Conservation (phyloP, 2,888 invertebrate species). For the Cataglyphis albicans region DNA sequence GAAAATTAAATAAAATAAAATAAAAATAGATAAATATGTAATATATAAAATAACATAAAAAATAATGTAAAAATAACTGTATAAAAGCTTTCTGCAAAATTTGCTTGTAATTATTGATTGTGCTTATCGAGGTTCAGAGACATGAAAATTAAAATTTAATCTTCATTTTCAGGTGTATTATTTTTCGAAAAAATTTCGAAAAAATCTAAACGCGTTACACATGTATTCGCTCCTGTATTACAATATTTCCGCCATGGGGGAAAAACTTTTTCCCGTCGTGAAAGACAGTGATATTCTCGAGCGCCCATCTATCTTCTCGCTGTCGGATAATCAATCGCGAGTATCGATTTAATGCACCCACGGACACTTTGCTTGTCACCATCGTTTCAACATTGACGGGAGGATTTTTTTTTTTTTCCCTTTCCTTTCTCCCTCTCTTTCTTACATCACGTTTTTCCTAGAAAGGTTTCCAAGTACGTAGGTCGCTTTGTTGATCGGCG, state of each 20-base stretch:
- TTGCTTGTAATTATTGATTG: background rate
- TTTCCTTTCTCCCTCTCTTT: constrained; percentile 6
- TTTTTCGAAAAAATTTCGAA: background rate
- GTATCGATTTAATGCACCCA: constrained; percentile 50
- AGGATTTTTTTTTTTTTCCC: constrained; percentile 12
- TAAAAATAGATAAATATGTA: too few relatives aligned
- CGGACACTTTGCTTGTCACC: constrained; percentile 35
- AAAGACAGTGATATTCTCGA: constrained; percentile 33
- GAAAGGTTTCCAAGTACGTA: constrained; percentile 37
- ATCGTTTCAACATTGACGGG: constrained; percentile 36
- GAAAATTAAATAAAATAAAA: background rate
- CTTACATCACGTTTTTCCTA: constrained; percentile 34
- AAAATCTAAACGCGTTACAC: background rate
- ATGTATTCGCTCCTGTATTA: too few relatives aligned
- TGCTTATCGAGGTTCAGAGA: background rate
- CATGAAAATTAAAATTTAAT: background rate
- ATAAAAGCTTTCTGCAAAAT: background rate
- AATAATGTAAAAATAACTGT: background rate
- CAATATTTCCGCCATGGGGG: background rate
- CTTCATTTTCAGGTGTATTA: background rate
- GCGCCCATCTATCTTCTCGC: constrained; percentile 39
- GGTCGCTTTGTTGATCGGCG: constrained; percentile 43
- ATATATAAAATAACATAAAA: too few relatives aligned
- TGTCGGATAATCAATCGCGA: constrained; percentile 46
- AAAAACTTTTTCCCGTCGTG: constrained; percentile 11